Evolutionary conservation across 2,888 invertebrate genomes (phyloP).

Genomic region (Apantesis nais): DNA sequence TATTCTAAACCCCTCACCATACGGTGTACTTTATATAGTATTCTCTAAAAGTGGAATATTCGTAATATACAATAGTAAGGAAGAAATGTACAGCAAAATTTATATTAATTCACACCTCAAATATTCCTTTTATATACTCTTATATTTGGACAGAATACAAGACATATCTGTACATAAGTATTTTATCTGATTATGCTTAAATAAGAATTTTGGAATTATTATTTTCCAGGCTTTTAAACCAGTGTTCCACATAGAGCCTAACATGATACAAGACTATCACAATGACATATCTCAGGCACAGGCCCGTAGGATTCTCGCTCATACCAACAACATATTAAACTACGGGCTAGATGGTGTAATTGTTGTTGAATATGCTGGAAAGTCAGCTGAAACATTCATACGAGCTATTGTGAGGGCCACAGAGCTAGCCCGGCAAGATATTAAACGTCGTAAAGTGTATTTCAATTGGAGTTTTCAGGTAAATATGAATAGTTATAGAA

Average conservation of each 20-base stretch:
- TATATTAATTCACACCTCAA: too few species aligned
- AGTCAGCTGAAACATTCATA: slow-evolving; percentile 36
- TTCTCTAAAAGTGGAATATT: background rate
- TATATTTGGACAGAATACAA: too few species aligned
- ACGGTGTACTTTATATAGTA: background rate
- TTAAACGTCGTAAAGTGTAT: slow-evolving; percentile 36
- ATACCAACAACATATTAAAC: background rate
- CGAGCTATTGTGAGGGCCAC: slow-evolving; percentile 45
- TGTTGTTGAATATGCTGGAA: slow-evolving; percentile 25
- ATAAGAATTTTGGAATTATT: background rate
- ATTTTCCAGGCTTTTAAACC: slow-evolving; percentile 49
- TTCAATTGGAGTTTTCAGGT: slow-evolving; percentile 42
- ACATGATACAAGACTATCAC: slow-evolving; percentile 41
- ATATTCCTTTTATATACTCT: too few species aligned
- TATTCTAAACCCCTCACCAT: too few species aligned
- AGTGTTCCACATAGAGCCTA: slow-evolving; percentile 40
- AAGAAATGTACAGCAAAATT: too few species aligned
- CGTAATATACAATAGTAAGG: background rate
- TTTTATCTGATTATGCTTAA: too few species aligned
- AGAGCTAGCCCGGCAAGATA: slow-evolving; percentile 35
- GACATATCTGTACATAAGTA: too few species aligned
- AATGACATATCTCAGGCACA: slow-evolving; percentile 18
- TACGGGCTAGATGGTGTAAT: slow-evolving; percentile 45
- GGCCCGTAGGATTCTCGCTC: slow-evolving; percentile 1
- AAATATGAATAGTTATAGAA: background rate